Conservation (phyloP, 1,140 invertebrate genomes). For the Sinella curviseta region DNA sequence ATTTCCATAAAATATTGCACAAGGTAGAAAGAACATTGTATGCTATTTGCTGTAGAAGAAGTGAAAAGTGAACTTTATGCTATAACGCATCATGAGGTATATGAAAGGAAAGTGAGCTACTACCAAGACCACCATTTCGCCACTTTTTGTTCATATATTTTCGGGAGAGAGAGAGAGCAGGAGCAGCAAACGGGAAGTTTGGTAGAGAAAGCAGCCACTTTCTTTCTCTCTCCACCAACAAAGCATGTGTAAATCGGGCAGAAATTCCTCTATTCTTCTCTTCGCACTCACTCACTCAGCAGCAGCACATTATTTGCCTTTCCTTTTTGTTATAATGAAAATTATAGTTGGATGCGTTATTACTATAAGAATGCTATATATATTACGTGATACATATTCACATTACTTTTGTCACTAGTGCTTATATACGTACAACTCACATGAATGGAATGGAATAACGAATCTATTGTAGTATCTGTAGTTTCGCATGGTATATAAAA, state of each 20-base stretch:
- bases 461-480: not conserved
- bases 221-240: not conserved
- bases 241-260: conserved; percentile 24
- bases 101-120: conserved; percentile 3
- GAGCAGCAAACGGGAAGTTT: conserved; percentile 12
- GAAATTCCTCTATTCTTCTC: conserved; percentile 25
- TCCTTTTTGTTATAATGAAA: conserved; percentile 10
- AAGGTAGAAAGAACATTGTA: no score
- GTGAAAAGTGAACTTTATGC: not conserved
- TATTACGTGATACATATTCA: no score
- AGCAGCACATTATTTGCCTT: conserved; percentile 13
- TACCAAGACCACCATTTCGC: not conserved
- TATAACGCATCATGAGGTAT: not conserved
- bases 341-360: not conserved
- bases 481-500: not conserved
- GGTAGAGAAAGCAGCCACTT: conserved; percentile 15
- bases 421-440: no score
- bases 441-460: no score
- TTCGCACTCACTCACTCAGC: conserved; percentile 23
- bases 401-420: no score
- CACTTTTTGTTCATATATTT: conserved; percentile 15
- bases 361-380: no score
- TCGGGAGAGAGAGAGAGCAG: not conserved
- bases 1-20: no score
- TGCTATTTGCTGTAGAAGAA: no score